Evolutionary conservation across 23 tunicate genomes (phyloP).

Genomic region (Trididemnum miniatum): DNA sequence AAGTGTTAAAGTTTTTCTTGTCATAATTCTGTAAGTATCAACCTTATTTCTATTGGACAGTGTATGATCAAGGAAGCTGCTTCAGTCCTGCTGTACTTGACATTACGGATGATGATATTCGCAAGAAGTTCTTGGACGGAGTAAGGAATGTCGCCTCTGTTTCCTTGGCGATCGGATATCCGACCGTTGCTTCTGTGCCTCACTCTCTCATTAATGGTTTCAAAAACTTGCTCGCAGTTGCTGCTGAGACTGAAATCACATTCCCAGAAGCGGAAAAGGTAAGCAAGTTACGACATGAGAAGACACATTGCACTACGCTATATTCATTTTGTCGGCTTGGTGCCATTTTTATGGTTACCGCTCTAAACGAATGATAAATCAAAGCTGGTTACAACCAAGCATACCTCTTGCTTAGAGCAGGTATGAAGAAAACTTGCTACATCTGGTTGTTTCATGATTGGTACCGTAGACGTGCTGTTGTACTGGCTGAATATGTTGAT

Average conservation of each 20-base stretch:
- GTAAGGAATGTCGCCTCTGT: slow-evolving; percentile 87
- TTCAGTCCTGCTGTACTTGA: slow-evolving; percentile 91
- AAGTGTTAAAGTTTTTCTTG: no score
- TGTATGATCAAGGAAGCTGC: slow-evolving; percentile 92
- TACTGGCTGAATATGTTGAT: no score
- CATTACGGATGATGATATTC: slow-evolving; percentile 99
- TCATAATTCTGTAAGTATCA: no score
- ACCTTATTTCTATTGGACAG: slow-evolving; percentile 28
- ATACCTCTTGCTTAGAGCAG: not conserved
- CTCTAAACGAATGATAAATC: not conserved
- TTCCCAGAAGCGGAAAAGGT: slow-evolving; percentile 98
- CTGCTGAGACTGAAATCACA: slow-evolving; percentile 98
- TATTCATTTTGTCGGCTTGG: not conserved
- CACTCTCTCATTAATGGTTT: slow-evolving; percentile 98
- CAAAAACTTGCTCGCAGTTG: slow-evolving; percentile 98
- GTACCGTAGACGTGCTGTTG: no score
- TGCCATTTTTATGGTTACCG: not conserved
- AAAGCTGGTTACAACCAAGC: not conserved
- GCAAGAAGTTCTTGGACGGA: slow-evolving; percentile 68
- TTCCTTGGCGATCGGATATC: slow-evolving; percentile 92
- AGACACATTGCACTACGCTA: no score
- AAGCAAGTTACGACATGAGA: no score
- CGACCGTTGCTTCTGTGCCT: slow-evolving; percentile 98
- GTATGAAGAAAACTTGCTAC: not conserved
- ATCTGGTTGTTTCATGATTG: no score